Evolutionary conservation across 2,113 vertebrate species (phyloP).

Genomic region (Microtus oregoni): DNA sequence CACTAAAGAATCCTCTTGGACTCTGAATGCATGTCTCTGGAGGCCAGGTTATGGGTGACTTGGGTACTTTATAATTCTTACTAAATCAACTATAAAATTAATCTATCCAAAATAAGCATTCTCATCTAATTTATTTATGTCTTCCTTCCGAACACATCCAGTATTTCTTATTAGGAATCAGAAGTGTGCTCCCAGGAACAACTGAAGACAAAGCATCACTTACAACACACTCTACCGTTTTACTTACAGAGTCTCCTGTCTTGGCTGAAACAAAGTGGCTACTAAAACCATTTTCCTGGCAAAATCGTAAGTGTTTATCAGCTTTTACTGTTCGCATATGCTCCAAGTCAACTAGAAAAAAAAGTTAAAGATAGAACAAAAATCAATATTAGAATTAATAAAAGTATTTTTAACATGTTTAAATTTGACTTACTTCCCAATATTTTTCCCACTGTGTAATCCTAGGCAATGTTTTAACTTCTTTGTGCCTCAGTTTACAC

Average conservation of each 20-base stretch:
- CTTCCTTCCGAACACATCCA: constrained; percentile 17
- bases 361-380: constrained; percentile 77
- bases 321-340: constrained; percentile 97
- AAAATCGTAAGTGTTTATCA: constrained; percentile 97
- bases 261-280: constrained; percentile 99
- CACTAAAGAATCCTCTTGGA: neutral
- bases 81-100: constrained; percentile 61
- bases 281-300: constrained; percentile 96
- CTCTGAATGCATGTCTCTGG: neutral
- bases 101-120: constrained; percentile 13
- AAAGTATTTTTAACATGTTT: constrained; percentile 33
- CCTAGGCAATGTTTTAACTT: neutral
- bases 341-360: constrained; percentile 96
- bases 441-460: neutral
- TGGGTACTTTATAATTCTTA: neutral
- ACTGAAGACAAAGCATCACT: neutral
- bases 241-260: constrained; percentile 97
- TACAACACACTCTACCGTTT: neutral
- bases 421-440: constrained; percentile 33
- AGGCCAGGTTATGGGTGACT: neutral
- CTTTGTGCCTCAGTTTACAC: constrained; percentile 20
- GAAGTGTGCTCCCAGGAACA: neutral
- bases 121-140: neutral
- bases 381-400: constrained; percentile 66
- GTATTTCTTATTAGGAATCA: neutral